Evolutionary conservation across 2,797 vertebrate genomes (phyloP), one percentile per base, ranked within the genome.

Genomic region (Luscinia luscinia): DNA sequence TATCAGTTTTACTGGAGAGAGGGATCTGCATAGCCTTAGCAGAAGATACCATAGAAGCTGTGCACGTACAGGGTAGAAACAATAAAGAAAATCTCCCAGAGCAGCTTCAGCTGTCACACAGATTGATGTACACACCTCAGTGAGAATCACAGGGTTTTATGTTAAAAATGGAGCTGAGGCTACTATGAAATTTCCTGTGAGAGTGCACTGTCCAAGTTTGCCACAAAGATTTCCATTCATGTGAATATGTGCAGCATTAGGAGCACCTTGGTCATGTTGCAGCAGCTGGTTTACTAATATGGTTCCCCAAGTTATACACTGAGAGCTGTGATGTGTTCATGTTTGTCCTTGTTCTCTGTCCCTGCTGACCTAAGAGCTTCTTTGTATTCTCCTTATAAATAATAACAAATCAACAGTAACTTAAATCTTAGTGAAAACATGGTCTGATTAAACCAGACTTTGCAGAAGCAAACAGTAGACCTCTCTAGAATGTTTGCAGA

Each of bases 11-110:
- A 34, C 49, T 46, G n/a, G 55, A 55, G 61, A 76, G 45, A 63
- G 19, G 7, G 20, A 41, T 72, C 51, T 86, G 24, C 45, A 32
- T 13, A 73, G 28, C 41, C 22, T 54, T 46, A 49, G 32, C 57
- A 36, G 32, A 70, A 58, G 52, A 49, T 62, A 30, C 6, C 2
- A 0, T 34, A 11, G 46, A 66, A 72, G 10, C 9, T 62, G 49
- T 45, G 59, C 15, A 27, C 12, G 11, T 20, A 9, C 0, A 0
- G 12, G 3, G 5, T 74, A 30, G 45, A 73, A 87, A 55, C 32
- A 59, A 2, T 9, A 38, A 38, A 46, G 21, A 40, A 63, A 59
- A 34, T 63, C 45, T 63, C 26, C 27, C 26, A 89, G 49, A 40
- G 15, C 34, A 80, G 22, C 49, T 70, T 58, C n/a, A 61, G 22